Base-by-base conservation (phyloP, 92 coral and sea anemone genomes). In the Pocillopora meandrina region DNA sequence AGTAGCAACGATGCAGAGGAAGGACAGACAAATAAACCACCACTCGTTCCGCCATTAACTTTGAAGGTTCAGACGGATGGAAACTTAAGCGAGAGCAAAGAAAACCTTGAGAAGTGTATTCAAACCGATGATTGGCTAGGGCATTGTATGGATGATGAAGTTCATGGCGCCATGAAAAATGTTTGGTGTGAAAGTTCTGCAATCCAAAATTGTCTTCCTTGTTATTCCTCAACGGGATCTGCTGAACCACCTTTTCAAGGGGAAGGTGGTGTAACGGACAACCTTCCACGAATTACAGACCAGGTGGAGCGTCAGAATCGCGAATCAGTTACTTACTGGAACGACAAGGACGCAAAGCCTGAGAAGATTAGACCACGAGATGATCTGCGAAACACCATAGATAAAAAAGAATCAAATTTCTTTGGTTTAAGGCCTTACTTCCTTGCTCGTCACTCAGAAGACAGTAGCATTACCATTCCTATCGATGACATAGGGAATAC, bases 381-480 rank as follows among this genome's bases (percentile, higher is more conserved):
- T 66, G 17, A 66, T 66, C 0, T 23, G 15, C 71, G 7, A 12
- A 21, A 3, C 11, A 66, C 14, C 71, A 66, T 5, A 26, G 33
- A 10, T 14, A 21, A 16, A 26, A 35, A 26, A 23, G 71, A 26
- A 66, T 23, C 71, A 66, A 16, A 66, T 66, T 66, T 1, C 71
- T 52, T 42, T n/a, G 76, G 76, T 17, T 14, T 72, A 42, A 23
- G 57, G 13, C 76, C 76, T 5, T 36, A 10, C 47, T 72, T 72
- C 18, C 76, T 72, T 72, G 76, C 76, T 8, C 76, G 59, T n/a
- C 76, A 72, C 47, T 12, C 59, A 72, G 76, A 72, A 14, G 76
- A 72, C 33, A 52, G 6, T 56, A 36, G 76, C 57, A 72, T 72
- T 42, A 13, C 56, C 23, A 52, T 35, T 12, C 2, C 56, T 42